Evolutionary conservation across 2,888 invertebrate genomes (phyloP), one percentile per base, ranked within the genome.

Genomic region (Aphidius colemani): DNA sequence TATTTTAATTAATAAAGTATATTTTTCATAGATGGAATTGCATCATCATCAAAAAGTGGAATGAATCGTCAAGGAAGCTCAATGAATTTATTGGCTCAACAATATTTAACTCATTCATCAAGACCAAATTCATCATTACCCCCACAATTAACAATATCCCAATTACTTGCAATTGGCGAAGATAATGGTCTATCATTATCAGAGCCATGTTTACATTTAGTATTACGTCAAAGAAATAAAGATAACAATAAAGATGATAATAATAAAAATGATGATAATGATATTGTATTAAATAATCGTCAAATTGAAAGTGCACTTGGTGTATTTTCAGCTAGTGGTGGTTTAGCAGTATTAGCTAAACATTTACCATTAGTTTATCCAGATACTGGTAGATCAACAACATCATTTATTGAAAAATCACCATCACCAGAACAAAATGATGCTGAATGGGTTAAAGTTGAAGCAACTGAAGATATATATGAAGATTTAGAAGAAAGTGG

Each of bases 311-410:
- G 84, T 72, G 88, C 93, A 60, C 85, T 96, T 74, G 92, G 94
- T 75, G 90, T 93, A 72, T 96, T 97, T 84, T 94, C 95, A 59
- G 88, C 90, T 67, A 89, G 91, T 71, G 96, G 96, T 64, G 96
- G 96, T 2, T 85, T 97, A 64, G 94, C 94, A 10, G 85, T 96
- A 65, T 85, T 97, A 66, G 96, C 96, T 0, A 92, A 93, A 75
- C 92, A 95, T 72, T 85, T 97, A 74, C 96, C 96, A 1, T 88
- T 95, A 0, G 90, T 96, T 13, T 94, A 93, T 84, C 94, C 95
- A 6, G 93, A 95, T 69, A 84, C 86, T 10, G 78, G 74, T 7
- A 70, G 79, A 51, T 86, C 88, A n/a, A 81, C 85, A 30, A 30
- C 30, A 30, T 30, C 30, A 30, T 85, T 86, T n/a, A 83, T 86